phyloP scores from a whole-genome alignment of 2,113 vertebrate species.

The Cyprinodon tularosa region DNA sequence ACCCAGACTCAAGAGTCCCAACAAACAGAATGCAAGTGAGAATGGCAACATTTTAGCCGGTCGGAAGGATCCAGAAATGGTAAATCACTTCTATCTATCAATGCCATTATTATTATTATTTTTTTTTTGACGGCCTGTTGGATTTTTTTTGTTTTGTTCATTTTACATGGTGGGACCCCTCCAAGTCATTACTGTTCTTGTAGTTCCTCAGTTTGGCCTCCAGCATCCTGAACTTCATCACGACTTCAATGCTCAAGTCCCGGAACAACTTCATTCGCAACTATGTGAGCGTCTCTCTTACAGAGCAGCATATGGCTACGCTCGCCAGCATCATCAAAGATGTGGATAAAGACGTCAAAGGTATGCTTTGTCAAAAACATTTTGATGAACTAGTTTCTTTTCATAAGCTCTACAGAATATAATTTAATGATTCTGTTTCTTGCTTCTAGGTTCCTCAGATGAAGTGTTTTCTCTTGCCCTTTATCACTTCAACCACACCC shows the following conservation, averaged over 20 bases:
- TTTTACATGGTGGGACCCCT: neutral
- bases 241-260: slow-evolving; percentile 96
- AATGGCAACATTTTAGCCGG: slow-evolving; percentile 98
- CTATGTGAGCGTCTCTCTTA: slow-evolving; percentile 96
- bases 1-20: slow-evolving; percentile 93
- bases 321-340: slow-evolving; percentile 98
- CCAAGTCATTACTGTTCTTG: neutral
- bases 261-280: slow-evolving; percentile 98
- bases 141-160: neutral
- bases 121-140: neutral
- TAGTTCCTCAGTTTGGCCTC: slow-evolving; percentile 96
- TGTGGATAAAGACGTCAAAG: slow-evolving; percentile 97
- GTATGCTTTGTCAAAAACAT: slow-evolving; percentile 62
- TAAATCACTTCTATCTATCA: slow-evolving; percentile 62
- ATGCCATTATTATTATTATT: neutral
- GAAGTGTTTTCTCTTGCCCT: slow-evolving; percentile 95
- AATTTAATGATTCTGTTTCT: neutral
- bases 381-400: neutral
- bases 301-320: slow-evolving; percentile 96
- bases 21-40: slow-evolving; percentile 89
- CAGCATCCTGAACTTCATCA: slow-evolving; percentile 97
- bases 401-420: neutral
- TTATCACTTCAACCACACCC: slow-evolving; percentile 97
- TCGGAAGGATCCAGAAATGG: slow-evolving; percentile 96
- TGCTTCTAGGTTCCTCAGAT: slow-evolving; percentile 87